Evolutionary conservation across 2,888 invertebrate species (phyloP), one percentile per base, ranked within the genome.

Genomic region (Homarus gammarus): DNA sequence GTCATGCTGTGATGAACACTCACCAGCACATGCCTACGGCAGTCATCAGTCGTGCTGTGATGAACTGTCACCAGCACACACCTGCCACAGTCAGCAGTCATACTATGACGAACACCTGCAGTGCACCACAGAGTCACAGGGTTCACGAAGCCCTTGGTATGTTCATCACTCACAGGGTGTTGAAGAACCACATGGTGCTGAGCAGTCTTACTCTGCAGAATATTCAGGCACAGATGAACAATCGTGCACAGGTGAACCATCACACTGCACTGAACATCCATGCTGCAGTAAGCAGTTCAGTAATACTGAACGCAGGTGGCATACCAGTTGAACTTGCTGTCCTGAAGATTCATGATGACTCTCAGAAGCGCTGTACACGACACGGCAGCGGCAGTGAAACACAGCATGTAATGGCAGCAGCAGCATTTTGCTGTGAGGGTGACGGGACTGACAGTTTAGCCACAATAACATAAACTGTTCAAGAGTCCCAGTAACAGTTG

Each of bases 1-100:
- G 10, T 40, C 22, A 40, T 38, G 31, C 27, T 44, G 27, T 44
- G 44, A 75, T 49, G 49, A 18, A 44, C 44, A 75, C 27, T 44
- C 44, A 49, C 75, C 40, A 2, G 15, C n/a, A 75, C 27, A 44
- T 44, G 10, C 75, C 2, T 27, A 22, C 12, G 1, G 27, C 27
- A 10, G 27, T 64, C 64, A 2, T 2, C 31, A 27, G 3, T 64
- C 64, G 64, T 64, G 0, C 27, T 64, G 64, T n/a, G 64, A 64
- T 64, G 64, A 18, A 44, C 44, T 49, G 40, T 56, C 61, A 72
- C 51, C 64, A 22, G 44, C 70, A 70, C 44, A 83, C 18, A 38
- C 27, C 15, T 33, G 27, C 81, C 33, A 15, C 3, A 18, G 12
- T n/a, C 31, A 31, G 1, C 82, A 64, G 10, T 40, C 38, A 73